Base-by-base conservation (phyloP, 2,888 invertebrate species). In the Drosophila putrida region DNA sequence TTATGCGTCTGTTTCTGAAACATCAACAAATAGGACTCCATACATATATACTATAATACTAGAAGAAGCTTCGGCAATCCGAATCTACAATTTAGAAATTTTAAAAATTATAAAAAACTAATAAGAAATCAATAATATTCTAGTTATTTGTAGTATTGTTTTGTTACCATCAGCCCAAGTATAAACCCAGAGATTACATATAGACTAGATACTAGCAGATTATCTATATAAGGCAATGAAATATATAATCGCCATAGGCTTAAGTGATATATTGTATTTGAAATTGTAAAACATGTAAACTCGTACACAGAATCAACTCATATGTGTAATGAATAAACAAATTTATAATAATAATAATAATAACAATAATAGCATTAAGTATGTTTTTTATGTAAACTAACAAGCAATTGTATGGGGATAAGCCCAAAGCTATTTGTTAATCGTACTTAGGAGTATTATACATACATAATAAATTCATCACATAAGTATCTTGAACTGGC, bases 351-450 rank as follows among this genome's bases (percentile, higher is more conserved):
- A 31, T 43, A 31, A 36, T 41, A 41, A 15, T 6, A 43, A 36
- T 55, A 28, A 53, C 70, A 70, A 57, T 58, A 35, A 38, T 59
- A 59, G 54, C 50, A 41, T 66, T 82, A 81, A 81, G 83, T 69
- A 55, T n/a, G 49, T 53, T 46, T 55, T 28, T 35, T 44, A 53
- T 59, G 53, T 60, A 65, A 81, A 75, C 76, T 85, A 72, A 81
- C 79, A 51, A 57, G 43, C 44, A 67, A 72, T 58, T 80, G 71
- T 69, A 71, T 69, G 65, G 65, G 71, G 51, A 71, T 47, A 54
- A 60, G 25, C 49, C 54, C 65, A 47, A 47, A 27, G 75, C 73
- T 72, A 67, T 43, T 72, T 46, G 62, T 58, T 63, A 63, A 67
- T 62, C 27, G 43, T 78, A 63, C 25, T 39, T 75, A 73, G 43